Percentiles rank a stretch among this genome's conserved stretches.
phyloP scores from a whole-genome alignment of 2,797 vertebrate genomes.

The Microcaecilia unicolor region DNA sequence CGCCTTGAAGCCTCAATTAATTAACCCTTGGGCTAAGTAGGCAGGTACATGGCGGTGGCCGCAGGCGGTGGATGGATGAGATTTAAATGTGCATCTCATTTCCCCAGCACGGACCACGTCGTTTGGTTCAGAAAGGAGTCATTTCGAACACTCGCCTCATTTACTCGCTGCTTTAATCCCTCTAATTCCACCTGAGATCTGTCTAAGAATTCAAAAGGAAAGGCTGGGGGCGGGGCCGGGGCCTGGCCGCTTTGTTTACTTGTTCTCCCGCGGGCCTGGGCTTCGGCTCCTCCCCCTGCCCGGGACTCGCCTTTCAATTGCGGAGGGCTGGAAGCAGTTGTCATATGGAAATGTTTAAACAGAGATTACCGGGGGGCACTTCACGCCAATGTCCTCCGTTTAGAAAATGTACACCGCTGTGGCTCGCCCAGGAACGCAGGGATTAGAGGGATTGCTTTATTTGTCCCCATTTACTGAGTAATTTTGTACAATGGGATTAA shows the following conservation, averaged over 20 bases:
- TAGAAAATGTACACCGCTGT: constrained; percentile 36
- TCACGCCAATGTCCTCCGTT: constrained; percentile 62
- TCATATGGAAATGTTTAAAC: constrained; percentile 78
- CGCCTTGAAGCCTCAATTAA: constrained; percentile 84
- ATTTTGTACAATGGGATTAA: constrained; percentile 11
- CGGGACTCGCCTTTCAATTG: constrained; percentile 68
- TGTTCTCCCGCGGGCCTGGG: constrained; percentile 50
- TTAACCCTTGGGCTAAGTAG: constrained; percentile 85
- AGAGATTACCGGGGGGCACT: constrained; percentile 64
- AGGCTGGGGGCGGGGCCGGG: constrained; percentile 59
- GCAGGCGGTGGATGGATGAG: constrained; percentile 77
- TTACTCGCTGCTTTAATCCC: constrained; percentile 83
- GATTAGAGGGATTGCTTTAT: constrained; percentile 69
- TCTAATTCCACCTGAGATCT: constrained; percentile 77
- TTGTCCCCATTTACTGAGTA: constrained; percentile 45
- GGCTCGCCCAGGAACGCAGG: constrained; percentile 39
- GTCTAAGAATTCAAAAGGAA: constrained; percentile 65
- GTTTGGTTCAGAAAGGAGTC: constrained; percentile 82
- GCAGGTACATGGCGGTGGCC: constrained; percentile 77
- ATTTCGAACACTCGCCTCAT: constrained; percentile 86
- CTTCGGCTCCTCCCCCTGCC: constrained; percentile 43
- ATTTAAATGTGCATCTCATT: constrained; percentile 99
- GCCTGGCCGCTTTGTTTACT: constrained; percentile 77
- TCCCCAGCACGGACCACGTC: constrained; percentile 74
- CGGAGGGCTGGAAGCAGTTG: constrained; percentile 65